Evolutionary conservation across 2,888 invertebrate genomes (phyloP).

Genomic region (Bellardia pandia): DNA sequence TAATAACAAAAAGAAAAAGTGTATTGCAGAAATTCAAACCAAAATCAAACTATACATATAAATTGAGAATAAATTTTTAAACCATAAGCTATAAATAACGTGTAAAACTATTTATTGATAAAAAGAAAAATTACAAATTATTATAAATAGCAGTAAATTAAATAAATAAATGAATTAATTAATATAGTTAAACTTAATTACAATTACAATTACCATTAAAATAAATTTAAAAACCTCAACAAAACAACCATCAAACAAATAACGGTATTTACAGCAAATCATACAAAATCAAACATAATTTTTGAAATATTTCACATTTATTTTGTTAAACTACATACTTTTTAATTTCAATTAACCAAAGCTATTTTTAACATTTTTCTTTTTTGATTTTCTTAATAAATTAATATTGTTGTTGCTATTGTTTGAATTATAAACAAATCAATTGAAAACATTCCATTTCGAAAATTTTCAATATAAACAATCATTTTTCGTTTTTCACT

Average conservation of each 20-base stretch:
- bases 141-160: too few relatives aligned
- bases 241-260: slow-evolving; percentile 35
- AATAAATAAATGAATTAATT: too few relatives aligned
- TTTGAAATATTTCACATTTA: slow-evolving; percentile 1
- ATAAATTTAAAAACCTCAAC: slow-evolving; percentile 21
- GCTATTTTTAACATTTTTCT: slow-evolving; percentile 15
- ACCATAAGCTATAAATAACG: not conserved
- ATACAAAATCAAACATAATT: not conserved
- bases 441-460: slow-evolving; percentile 31
- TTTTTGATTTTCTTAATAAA: slow-evolving; percentile 3
- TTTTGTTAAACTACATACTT: not conserved
- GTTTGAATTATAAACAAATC: slow-evolving; percentile 68
- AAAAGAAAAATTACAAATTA: slow-evolving; percentile 10
- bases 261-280: slow-evolving; percentile 56
- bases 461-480: slow-evolving; percentile 60
- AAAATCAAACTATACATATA: slow-evolving; percentile 44
- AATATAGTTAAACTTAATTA: slow-evolving; percentile 13
- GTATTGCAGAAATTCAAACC: slow-evolving; percentile 32
- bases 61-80: slow-evolving; percentile 8
- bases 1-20: not conserved
- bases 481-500: slow-evolving; percentile 63
- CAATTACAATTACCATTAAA: slow-evolving; percentile 1
- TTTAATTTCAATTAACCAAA: not conserved
- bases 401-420: slow-evolving; percentile 35
- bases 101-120: slow-evolving; percentile 13